Base-by-base conservation (phyloP, 2,888 invertebrate genomes). In the Eustalomyia histrio region DNA sequence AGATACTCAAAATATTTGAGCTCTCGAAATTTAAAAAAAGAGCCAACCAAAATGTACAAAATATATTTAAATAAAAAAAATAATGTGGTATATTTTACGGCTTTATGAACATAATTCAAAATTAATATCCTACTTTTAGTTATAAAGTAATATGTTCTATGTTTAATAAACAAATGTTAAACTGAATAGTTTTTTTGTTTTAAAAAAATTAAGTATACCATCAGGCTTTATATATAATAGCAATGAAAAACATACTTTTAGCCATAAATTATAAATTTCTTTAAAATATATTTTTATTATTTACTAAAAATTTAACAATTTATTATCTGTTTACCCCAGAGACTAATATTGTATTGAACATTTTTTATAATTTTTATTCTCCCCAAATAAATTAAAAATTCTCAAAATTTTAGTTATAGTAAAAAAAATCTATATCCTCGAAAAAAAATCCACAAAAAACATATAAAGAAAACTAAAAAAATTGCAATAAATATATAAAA, bases 401-500 rank as follows among this genome's bases (percentile, higher is more conserved):
- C 33, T 6, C 12, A 1, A 39, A 39, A 39, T 39, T 39, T 39
- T 39, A 12, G 1, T 39, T 14, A 39, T 39, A 1, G 2, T 1
- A 12, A 39, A 39, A 5, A 39, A 10, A 39, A 39, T 39, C 39
- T 39, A 39, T 39, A 39, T 14, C 39, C 39, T 39, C 4, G 12
- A 39, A 39, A 12, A 39, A n/a, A 39, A 58, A 58, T 33, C 7
- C 39, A 10, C 35, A 43, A 61, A 61, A 61, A 61, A 18, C 12
- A 21, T 14, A 39, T 33, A 21, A 53, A 29, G 33, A 33, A 68
- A 24, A 67, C 9, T 35, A 29, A 29, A 47, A 67, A 18, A 67
- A 63, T 43, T 47, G 64, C 52, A 64, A 76, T 64, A 69, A 65
- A 78, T 65, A 53, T 43, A 72, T 33, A 60, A 43, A 65, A 78